phyloP scores from a whole-genome alignment of 2,797 vertebrate species.

The Pteropus rufus region DNA sequence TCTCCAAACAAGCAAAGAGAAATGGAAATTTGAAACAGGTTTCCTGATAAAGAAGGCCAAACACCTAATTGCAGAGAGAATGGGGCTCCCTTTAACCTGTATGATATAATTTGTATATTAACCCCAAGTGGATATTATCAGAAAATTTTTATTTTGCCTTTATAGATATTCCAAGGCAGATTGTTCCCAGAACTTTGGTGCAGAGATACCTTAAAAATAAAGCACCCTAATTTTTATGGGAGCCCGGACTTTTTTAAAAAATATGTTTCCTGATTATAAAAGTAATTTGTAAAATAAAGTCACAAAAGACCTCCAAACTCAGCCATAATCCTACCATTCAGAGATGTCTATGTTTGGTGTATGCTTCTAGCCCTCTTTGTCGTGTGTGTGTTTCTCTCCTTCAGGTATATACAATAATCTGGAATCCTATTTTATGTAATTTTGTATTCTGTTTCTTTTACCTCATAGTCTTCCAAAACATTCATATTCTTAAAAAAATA shows the following conservation, averaged over 20 bases:
- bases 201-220: neutral
- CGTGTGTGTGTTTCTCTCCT: neutral
- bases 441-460: neutral
- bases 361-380: neutral
- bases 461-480: neutral
- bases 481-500: neutral
- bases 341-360: neutral
- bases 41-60: neutral
- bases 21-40: neutral
- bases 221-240: neutral
- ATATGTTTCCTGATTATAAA: neutral
- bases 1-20: neutral
- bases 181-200: neutral
- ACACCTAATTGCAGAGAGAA: neutral
- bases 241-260: neutral
- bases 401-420: neutral
- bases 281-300: neutral
- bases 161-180: neutral
- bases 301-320: neutral
- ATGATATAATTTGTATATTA: neutral
- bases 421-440: neutral
- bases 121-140: neutral
- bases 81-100: neutral
- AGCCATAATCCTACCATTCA: neutral
- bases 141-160: neutral